A percentile compares a stretch with the other conserved stretches of the same genome.
Evolutionary conservation across 2,888 invertebrate genomes (phyloP).

Genomic region (Hylaea fasciaria): DNA sequence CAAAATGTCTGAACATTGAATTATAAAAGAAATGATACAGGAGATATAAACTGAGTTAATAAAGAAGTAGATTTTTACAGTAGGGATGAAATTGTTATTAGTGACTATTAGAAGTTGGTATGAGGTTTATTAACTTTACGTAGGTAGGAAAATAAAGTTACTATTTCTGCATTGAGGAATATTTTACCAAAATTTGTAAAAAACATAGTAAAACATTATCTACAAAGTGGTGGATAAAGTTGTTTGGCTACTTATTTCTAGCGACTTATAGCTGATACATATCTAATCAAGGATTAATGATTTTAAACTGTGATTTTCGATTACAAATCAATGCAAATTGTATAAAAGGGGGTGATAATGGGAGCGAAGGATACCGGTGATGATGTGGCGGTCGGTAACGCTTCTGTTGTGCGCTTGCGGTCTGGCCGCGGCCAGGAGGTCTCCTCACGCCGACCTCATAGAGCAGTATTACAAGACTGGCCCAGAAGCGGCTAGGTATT

Average conservation of each 20-base stretch:
- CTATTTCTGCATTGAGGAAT: too few species aligned
- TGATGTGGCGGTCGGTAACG: slow-evolving; percentile 37
- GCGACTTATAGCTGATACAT: slow-evolving; percentile 26
- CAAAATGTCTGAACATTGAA: too few species aligned
- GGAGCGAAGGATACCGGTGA: slow-evolving; percentile 1
- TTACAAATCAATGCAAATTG: slow-evolving; percentile 21
- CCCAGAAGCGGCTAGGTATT: slow-evolving; percentile 45
- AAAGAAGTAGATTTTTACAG: too few species aligned
- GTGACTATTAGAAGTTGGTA: too few species aligned
- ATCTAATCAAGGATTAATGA: slow-evolving; percentile 30
- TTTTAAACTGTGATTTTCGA: slow-evolving; percentile 31
- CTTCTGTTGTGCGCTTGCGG: slow-evolving; percentile 34
- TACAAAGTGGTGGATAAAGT: background rate
- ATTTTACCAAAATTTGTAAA: too few species aligned
- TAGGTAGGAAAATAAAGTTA: too few species aligned
- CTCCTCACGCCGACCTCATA: slow-evolving; percentile 52
- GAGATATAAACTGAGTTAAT: too few species aligned
- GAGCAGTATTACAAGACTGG: slow-evolving; percentile 43
- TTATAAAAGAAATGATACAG: too few species aligned
- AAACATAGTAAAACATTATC: too few species aligned
- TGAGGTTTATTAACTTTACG: too few species aligned
- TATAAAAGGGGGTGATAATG: slow-evolving; percentile 32
- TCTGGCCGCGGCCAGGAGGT: slow-evolving; percentile 37
- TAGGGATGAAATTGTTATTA: too few species aligned
- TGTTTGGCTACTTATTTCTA: slow-evolving; percentile 1